Evolutionary conservation across 2,888 invertebrate genomes (phyloP).

Genomic region (Melanargia galathea): DNA sequence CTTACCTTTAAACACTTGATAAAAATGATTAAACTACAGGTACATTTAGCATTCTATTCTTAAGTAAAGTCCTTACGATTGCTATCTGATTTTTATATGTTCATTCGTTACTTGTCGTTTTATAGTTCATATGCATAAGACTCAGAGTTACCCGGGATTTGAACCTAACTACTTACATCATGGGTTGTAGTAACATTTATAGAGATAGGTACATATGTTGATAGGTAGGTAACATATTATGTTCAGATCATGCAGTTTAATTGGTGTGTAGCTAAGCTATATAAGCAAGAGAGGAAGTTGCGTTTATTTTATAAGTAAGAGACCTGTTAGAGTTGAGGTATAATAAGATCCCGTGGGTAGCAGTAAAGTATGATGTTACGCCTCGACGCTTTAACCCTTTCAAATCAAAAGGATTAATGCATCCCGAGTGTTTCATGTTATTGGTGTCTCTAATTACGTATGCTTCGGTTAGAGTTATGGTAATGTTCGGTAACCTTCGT

Average conservation of each 20-base stretch:
- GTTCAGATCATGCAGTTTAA: slow-evolving; percentile 10
- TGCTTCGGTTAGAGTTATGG: slow-evolving; percentile 73
- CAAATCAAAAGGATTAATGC: slow-evolving; percentile 75
- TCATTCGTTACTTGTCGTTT: not conserved
- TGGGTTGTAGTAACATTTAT: not conserved
- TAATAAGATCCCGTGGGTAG: slow-evolving; percentile 59
- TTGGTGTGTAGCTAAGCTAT: not conserved
- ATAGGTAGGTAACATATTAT: not conserved
- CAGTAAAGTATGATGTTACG: slow-evolving; percentile 63
- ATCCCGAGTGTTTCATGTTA: slow-evolving; percentile 72
- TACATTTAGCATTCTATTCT: not conserved
- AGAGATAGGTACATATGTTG: not conserved
- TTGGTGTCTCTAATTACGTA: slow-evolving; percentile 78
- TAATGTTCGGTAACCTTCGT: slow-evolving; percentile 74
- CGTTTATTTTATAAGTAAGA: slow-evolving; percentile 58
- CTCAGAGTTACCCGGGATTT: not conserved
- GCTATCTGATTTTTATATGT: not conserved
- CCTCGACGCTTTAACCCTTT: slow-evolving; percentile 64
- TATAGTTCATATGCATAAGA: not conserved
- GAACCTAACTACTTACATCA: not conserved
- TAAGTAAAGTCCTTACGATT: not conserved
- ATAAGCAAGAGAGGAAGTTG: slow-evolving; percentile 41
- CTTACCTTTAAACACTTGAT: not conserved
- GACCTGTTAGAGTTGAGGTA: slow-evolving; percentile 45
- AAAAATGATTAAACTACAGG: no score